Evolutionary conservation across 2,888 invertebrate genomes (phyloP).

Genomic region (Drosophila koepferae): DNA sequence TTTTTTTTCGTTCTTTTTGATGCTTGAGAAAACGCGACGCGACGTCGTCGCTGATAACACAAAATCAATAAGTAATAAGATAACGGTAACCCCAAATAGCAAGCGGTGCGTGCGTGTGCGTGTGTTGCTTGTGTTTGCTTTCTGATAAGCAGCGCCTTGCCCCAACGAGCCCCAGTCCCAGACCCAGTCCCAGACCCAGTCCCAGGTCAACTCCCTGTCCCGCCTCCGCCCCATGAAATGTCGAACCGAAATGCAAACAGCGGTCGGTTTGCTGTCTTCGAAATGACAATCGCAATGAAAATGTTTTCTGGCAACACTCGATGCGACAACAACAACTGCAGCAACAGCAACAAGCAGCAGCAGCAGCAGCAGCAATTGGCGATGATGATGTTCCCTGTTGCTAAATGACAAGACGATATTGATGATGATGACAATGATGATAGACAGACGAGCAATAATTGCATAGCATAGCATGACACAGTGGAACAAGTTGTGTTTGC

Average conservation of each 20-base stretch:
- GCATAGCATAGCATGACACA: slow-evolving; percentile 34
- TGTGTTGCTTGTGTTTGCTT: slow-evolving; percentile 40
- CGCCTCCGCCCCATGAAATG: neutral
- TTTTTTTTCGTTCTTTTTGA: slow-evolving; percentile 17
- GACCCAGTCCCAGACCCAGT: neutral
- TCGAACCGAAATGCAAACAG: slow-evolving; percentile 47
- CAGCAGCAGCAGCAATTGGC: slow-evolving; percentile 19
- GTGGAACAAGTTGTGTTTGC: slow-evolving; percentile 23
- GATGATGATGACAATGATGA: slow-evolving; percentile 21
- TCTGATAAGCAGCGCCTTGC: slow-evolving; percentile 53
- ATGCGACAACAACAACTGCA: neutral
- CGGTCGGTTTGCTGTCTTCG: slow-evolving; percentile 22
- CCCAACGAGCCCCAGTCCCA: neutral
- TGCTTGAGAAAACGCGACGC: slow-evolving; percentile 34
- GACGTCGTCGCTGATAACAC: slow-evolving; percentile 61
- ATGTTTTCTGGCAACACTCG: slow-evolving; percentile 45
- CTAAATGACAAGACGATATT: slow-evolving; percentile 21
- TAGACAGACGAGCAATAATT: slow-evolving; percentile 43
- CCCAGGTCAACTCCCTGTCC: too few species aligned
- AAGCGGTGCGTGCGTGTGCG: slow-evolving; percentile 18
- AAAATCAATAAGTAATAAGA: slow-evolving; percentile 77
- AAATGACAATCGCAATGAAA: slow-evolving; percentile 62
- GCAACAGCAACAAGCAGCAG: neutral
- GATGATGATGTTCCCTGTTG: slow-evolving; percentile 15
- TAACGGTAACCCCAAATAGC: slow-evolving; percentile 72